A percentile compares a stretch with the other conserved stretches of the same genome.
Evolutionary conservation across 2,113 vertebrate species (phyloP).

Genomic region (Ailuropoda melanoleuca): DNA sequence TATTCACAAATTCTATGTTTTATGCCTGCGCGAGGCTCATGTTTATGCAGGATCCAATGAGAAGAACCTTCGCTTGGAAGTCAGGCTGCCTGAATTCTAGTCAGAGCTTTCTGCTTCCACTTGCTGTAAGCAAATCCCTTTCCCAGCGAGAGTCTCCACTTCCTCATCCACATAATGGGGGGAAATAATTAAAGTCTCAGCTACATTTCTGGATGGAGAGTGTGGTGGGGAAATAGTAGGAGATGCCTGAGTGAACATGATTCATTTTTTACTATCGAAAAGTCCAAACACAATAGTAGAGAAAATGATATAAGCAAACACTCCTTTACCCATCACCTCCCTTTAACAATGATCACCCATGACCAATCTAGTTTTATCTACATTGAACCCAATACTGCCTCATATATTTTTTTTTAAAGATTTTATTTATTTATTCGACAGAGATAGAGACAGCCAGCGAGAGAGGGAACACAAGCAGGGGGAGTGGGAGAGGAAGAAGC

Average conservation of each 20-base stretch:
- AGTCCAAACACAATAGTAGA: constrained; percentile 23
- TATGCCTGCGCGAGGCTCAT: constrained; percentile 34
- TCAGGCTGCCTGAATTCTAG: constrained; percentile 40
- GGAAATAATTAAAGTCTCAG: background rate
- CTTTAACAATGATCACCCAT: background rate
- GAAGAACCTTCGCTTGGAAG: background rate
- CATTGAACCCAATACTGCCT: background rate
- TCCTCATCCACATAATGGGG: constrained; percentile 32
- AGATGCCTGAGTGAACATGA: background rate
- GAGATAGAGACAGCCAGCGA: too few species aligned
- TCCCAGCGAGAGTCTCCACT: constrained; percentile 22
- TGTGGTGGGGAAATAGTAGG: background rate
- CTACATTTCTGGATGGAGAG: background rate
- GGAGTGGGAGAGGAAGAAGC: too few species aligned
- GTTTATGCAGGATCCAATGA: constrained; percentile 50
- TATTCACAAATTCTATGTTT: constrained; percentile 51
- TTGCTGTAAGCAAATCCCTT: constrained; percentile 50
- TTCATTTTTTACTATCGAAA: constrained; percentile 12
- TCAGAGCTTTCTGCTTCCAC: constrained; percentile 21
- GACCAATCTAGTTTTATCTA: background rate
- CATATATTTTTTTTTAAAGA: constrained; percentile 29
- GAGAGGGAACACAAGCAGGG: too few species aligned
- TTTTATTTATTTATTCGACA: too few species aligned
- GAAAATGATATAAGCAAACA: background rate
- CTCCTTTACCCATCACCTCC: background rate